phyloP scores from a whole-genome alignment of 2,797 vertebrate genomes.

The Vireo griseus region DNA sequence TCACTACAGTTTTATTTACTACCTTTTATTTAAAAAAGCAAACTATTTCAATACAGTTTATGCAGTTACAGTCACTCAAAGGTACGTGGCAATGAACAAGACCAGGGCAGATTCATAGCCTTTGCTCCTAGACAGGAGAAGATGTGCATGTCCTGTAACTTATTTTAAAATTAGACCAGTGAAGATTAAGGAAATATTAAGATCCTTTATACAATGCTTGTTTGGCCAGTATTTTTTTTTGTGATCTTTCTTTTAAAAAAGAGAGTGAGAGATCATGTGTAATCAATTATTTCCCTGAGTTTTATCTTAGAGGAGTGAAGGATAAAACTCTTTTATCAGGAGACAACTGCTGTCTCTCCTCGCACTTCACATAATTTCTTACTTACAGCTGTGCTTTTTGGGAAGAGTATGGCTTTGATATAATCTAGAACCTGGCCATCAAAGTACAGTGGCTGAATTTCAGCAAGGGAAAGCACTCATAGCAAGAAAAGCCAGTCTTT shows the following conservation, averaged over 20 bases:
- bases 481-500: not conserved
- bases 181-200: not conserved
- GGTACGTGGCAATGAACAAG: not conserved
- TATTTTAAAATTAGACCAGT: not conserved
- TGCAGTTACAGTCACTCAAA: not conserved
- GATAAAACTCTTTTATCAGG: not conserved
- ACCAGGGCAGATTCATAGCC: not conserved
- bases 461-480: not conserved
- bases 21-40: not conserved
- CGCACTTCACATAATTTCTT: not conserved
- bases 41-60: not conserved
- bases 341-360: not conserved
- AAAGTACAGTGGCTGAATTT: not conserved
- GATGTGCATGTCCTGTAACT: not conserved
- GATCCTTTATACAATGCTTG: not conserved
- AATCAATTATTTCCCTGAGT: not conserved
- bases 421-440: not conserved
- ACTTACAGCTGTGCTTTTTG: not conserved
- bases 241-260: not conserved
- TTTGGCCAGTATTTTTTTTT: not conserved
- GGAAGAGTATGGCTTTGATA: not conserved
- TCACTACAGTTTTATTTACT: too few species aligned
- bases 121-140: not conserved
- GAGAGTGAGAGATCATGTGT: not conserved
- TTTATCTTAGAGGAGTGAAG: not conserved